phyloP scores from a whole-genome alignment of 2,797 vertebrate genomes.

The Onychomys torridus region DNA sequence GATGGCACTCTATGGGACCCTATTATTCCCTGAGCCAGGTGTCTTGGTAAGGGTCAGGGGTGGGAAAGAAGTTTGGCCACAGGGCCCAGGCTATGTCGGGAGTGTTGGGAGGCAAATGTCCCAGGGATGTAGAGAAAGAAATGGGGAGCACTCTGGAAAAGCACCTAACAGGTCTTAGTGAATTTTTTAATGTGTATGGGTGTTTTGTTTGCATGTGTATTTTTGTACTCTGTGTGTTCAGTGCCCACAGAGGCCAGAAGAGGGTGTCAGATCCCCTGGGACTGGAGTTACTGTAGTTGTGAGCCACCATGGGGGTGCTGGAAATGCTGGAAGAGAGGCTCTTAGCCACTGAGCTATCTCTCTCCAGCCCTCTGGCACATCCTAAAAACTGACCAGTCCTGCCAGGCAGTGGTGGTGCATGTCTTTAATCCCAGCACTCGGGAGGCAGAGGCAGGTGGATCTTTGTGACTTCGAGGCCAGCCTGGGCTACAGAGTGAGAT shows the following conservation, averaged over 20 bases:
- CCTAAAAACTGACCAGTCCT: no score
- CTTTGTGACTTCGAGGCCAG: no score
- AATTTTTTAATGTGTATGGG: background rate
- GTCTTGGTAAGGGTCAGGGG: background rate
- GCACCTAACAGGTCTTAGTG: background rate
- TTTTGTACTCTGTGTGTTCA: background rate
- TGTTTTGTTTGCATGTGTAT: background rate
- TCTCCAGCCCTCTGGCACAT: background rate
- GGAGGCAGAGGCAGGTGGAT: no score
- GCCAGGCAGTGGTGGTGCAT: no score
- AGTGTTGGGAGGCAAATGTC: no score
- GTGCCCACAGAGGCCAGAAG: background rate
- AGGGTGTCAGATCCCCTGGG: no score
- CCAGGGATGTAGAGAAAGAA: no score
- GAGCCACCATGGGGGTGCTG: background rate
- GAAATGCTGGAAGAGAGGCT: background rate
- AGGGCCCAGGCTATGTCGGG: background rate
- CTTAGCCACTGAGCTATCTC: background rate
- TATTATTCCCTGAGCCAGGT: background rate
- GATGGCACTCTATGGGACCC: background rate
- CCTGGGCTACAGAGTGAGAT: no score
- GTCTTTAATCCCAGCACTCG: no score
- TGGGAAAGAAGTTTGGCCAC: background rate
- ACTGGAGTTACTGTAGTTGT: background rate
- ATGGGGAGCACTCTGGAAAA: rapidly evolving